These are phyloP conservation scores for Bursaphelenchus mucronatus DNA, from an alignment of 1,140 invertebrate species.

Conservation along the genomic window DNA sequence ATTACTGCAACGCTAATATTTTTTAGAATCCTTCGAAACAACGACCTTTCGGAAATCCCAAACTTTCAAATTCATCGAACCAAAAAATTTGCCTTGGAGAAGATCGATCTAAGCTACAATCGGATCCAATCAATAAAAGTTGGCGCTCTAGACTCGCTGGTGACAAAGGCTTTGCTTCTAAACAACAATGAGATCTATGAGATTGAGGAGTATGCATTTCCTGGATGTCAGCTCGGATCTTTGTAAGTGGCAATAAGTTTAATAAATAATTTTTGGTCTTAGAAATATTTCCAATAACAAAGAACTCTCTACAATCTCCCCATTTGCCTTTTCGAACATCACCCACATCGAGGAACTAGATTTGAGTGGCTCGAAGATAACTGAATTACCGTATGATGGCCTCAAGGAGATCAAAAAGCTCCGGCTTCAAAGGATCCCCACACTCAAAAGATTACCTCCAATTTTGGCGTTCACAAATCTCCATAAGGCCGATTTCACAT, in stretches of 20 bases:
- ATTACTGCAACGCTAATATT: too few relatives aligned
- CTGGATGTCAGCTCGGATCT: conserved; percentile 30
- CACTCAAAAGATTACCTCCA: conserved; percentile 36
- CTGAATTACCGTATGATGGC: conserved; percentile 32
- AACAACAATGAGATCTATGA: conserved; percentile 26
- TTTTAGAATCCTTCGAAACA: conserved; percentile 39
- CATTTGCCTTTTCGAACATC: conserved; percentile 35
- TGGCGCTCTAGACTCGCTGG: conserved; percentile 15
- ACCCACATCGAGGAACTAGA: conserved; percentile 33
- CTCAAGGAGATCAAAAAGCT: conserved; percentile 40
- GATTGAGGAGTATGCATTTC: conserved; percentile 30
- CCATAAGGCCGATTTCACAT: conserved; percentile 40
- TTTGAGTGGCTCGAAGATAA: conserved; percentile 35
- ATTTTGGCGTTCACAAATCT: conserved; percentile 46
- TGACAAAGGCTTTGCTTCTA: conserved; percentile 24
- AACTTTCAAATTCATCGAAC: conserved; percentile 27
- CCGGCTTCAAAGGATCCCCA: conserved; percentile 33
- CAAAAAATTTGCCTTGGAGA: conserved; percentile 34
- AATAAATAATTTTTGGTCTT: conserved; percentile 8
- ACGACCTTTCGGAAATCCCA: conserved; percentile 33
- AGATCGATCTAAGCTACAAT: conserved; percentile 44
- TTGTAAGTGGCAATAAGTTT: conserved; percentile 28
- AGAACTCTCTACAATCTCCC: conserved; percentile 14
- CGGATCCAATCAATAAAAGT: conserved; percentile 21
- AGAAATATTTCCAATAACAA: conserved; percentile 32